These are phyloP conservation scores for Ennomos erosarius DNA, from an alignment of 2,888 invertebrate species.

Conservation along the genomic window DNA sequence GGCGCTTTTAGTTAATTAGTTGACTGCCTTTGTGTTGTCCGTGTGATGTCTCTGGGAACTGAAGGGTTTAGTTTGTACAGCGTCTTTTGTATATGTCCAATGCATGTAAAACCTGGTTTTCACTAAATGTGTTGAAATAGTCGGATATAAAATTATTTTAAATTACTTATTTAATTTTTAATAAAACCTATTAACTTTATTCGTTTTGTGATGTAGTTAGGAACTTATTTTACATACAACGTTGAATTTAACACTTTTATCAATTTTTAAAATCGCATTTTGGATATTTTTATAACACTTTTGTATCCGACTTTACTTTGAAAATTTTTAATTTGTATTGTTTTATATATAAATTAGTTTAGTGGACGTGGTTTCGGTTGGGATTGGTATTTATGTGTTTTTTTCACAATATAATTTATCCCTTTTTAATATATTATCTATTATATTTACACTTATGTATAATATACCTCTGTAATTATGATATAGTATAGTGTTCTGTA, in stretches of 20 bases:
- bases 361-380: slow-evolving; percentile 77
- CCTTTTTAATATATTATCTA: not conserved
- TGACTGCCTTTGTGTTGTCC: slow-evolving; percentile 21
- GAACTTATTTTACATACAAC: no score
- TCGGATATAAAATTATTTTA: slow-evolving; percentile 49
- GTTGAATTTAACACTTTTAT: no score
- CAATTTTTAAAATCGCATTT: no score
- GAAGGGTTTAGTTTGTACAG: slow-evolving; percentile 58
- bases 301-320: slow-evolving; percentile 57
- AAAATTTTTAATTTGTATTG: slow-evolving; percentile 50
- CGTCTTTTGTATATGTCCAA: slow-evolving; percentile 64
- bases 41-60: slow-evolving; percentile 51
- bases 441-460: not conserved
- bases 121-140: slow-evolving; percentile 57
- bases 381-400: slow-evolving; percentile 70
- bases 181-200: no score
- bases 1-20: not conserved
- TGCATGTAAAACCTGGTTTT: slow-evolving; percentile 70
- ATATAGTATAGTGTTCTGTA: not conserved
- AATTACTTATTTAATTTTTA: not conserved
- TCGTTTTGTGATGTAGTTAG: no score
- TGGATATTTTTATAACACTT: slow-evolving; percentile 29
- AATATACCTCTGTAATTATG: not conserved
- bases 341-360: slow-evolving; percentile 49
- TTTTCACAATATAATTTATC: slow-evolving; percentile 4